Evolutionary conservation across 2,888 invertebrate genomes (phyloP).

Genomic region (Falcaria lacertinaria): DNA sequence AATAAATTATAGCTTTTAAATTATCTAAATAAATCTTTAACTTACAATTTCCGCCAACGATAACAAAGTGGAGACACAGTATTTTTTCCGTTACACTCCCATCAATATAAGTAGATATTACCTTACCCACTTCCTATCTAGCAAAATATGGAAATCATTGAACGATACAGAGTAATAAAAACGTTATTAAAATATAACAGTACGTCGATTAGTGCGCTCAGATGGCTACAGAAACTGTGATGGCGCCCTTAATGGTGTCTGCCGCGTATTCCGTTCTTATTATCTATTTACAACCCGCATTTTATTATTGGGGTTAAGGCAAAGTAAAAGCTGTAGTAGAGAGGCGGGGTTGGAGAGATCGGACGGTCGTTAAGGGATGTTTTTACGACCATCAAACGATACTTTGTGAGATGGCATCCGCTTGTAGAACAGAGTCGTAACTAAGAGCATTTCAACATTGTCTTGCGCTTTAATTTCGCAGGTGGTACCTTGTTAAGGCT

Average conservation of each 20-base stretch:
- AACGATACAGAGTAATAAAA: slow-evolving; percentile 38
- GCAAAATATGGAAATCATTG: slow-evolving; percentile 15
- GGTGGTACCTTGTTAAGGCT: slow-evolving; percentile 5
- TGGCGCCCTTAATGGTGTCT: slow-evolving; percentile 73
- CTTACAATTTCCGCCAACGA: too few species aligned
- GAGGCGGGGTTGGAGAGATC: slow-evolving; percentile 63
- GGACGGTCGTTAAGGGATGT: slow-evolving; percentile 74
- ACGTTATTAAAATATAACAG: slow-evolving; percentile 54
- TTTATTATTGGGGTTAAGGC: slow-evolving; percentile 80
- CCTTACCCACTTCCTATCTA: too few species aligned
- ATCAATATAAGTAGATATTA: too few species aligned
- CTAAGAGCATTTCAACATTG: slow-evolving; percentile 41
- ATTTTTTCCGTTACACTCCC: too few species aligned
- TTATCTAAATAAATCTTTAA: too few species aligned
- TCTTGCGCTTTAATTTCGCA: slow-evolving; percentile 34
- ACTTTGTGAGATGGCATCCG: slow-evolving; percentile 74
- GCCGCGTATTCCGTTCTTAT: slow-evolving; percentile 67
- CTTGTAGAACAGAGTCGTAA: slow-evolving; percentile 57
- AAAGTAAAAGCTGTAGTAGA: slow-evolving; percentile 52
- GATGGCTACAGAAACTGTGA: slow-evolving; percentile 56
- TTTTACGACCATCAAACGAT: slow-evolving; percentile 78
- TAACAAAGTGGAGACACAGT: too few species aligned
- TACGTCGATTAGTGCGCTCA: slow-evolving; percentile 58
- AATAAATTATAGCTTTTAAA: too few species aligned
- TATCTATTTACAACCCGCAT: slow-evolving; percentile 79